Conservation (phyloP, 2,888 invertebrate species). For the Petrolisthes cinctipes region DNA sequence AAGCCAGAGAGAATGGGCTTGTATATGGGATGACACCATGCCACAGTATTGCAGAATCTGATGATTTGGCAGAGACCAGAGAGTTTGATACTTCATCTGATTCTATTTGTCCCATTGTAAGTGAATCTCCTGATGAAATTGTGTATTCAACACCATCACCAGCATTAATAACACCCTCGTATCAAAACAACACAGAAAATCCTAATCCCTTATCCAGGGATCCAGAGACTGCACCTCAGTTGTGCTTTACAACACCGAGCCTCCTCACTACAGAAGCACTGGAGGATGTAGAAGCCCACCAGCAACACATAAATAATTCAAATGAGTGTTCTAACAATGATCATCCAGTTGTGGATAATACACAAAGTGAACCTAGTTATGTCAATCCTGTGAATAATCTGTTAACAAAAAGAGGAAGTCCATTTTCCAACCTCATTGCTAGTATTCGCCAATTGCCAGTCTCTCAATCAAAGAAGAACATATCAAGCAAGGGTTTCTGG, state of each 20-base stretch:
- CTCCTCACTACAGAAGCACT: slow-evolving; percentile 45
- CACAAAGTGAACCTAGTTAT: too few species aligned
- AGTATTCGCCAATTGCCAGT: slow-evolving; percentile 14
- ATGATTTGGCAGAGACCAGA: slow-evolving; percentile 18
- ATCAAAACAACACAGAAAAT: slow-evolving; percentile 15
- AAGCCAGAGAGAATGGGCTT: slow-evolving; percentile 46
- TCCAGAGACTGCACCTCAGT: slow-evolving; percentile 35
- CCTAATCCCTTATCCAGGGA: background rate
- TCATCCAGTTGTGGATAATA: too few species aligned
- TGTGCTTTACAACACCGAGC: slow-evolving; percentile 46
- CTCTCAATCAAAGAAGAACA: background rate
- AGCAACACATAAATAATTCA: background rate
- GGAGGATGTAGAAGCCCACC: slow-evolving; percentile 24
- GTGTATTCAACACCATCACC: slow-evolving; percentile 7
- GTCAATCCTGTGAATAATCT: too few species aligned
- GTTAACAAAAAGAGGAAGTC: background rate
- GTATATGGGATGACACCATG: slow-evolving; percentile 41
- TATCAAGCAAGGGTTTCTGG: background rate
- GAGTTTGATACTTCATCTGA: background rate
- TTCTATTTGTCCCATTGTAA: background rate
- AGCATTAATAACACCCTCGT: slow-evolving; percentile 44
- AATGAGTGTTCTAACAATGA: too few species aligned
- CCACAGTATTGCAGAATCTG: slow-evolving; percentile 10
- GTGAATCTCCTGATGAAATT: too few species aligned
- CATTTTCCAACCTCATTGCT: slow-evolving; percentile 43